Evolutionary conservation across 2,113 vertebrate species (phyloP).

Genomic region (Cromileptes altivelis): DNA sequence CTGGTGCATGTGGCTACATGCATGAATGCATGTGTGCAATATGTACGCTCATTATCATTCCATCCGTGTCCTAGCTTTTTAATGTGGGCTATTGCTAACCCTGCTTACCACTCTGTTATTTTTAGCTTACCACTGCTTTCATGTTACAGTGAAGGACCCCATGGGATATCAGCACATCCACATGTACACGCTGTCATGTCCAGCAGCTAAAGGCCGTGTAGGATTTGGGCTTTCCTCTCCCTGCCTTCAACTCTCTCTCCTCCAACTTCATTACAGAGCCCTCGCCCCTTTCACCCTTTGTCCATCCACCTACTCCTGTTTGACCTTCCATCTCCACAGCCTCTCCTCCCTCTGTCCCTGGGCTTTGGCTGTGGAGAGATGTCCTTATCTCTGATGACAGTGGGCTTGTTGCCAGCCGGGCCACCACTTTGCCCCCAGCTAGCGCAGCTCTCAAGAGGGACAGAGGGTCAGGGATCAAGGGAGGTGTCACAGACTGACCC

Average conservation of each 20-base stretch:
- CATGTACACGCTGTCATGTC: constrained; percentile 24
- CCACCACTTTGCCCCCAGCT: constrained; percentile 67
- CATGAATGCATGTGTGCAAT: constrained; percentile 1
- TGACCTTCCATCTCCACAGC: constrained; percentile 65
- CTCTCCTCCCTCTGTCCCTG: constrained; percentile 54
- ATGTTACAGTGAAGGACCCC: constrained; percentile 52
- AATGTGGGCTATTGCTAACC: constrained; percentile 26
- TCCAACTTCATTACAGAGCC: constrained; percentile 41
- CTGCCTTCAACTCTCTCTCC: constrained; percentile 23
- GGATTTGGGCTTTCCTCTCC: constrained; percentile 9
- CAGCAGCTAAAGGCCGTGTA: constrained; percentile 27
- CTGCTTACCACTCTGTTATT: constrained; percentile 53
- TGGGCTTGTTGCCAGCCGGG: constrained; percentile 65
- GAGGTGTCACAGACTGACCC: constrained; percentile 58
- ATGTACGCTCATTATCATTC: not conserved
- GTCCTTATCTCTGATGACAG: constrained; percentile 75
- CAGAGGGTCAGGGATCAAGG: constrained; percentile 56
- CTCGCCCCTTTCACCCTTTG: constrained; percentile 37
- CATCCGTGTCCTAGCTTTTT: constrained; percentile 27
- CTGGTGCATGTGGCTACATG: not conserved
- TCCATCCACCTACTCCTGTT: constrained; percentile 48
- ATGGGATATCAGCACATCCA: constrained; percentile 25
- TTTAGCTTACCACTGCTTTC: constrained; percentile 58
- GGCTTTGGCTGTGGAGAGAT: constrained; percentile 51
- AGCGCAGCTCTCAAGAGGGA: constrained; percentile 57